Conservation (phyloP, 1,140 invertebrate species). For the Aplysia californica region DNA sequence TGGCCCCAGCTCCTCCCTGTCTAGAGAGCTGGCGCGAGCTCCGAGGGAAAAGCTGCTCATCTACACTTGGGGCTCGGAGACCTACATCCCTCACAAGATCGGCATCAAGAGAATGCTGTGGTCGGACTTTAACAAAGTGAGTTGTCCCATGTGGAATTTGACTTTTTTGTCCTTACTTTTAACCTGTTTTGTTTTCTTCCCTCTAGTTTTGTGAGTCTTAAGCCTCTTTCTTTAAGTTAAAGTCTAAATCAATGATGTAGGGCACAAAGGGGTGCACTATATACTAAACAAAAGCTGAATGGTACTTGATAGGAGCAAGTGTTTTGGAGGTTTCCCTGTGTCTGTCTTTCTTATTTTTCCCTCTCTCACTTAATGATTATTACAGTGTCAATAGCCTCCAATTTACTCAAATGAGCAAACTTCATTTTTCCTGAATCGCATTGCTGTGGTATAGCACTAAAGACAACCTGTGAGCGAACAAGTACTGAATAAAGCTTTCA, state of each 20-base stretch:
- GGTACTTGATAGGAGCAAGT: no score
- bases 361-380: constrained; percentile 2
- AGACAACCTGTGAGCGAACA: no score
- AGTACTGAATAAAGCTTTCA: no score
- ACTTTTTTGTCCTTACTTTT: not conserved
- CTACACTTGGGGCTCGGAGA: constrained; percentile 86
- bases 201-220: not conserved
- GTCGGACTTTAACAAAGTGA: constrained; percentile 31
- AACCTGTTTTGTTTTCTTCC: no score
- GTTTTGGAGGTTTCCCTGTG: no score
- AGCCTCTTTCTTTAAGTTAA: not conserved
- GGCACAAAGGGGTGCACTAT: not conserved
- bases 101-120: constrained; percentile 84
- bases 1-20: no score
- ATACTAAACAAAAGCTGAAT: not conserved
- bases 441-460: no score
- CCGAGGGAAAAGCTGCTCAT: constrained; percentile 81
- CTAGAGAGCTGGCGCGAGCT: no score
- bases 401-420: no score
- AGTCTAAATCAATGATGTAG: not conserved
- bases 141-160: not conserved
- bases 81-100: constrained; percentile 89
- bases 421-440: no score
- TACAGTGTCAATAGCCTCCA: not conserved
- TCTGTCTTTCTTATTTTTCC: no score